Base-by-base conservation (phyloP, 2,888 invertebrate genomes). In the Hypolimnas misippus region DNA sequence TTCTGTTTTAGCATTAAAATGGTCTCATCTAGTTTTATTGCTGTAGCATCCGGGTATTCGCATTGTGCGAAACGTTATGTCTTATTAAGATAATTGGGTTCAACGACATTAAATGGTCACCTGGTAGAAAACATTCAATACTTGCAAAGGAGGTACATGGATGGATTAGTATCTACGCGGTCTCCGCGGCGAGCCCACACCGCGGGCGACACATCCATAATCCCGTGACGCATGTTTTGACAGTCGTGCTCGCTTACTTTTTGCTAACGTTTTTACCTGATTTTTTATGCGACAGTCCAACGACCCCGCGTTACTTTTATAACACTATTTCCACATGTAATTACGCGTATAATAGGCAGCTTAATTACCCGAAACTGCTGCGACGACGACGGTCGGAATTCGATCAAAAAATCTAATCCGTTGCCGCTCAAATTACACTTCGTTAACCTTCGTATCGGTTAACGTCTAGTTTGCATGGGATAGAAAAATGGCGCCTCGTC, bases 191-290 rank as follows among this genome's bases (percentile, higher is more conserved):
- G n/a, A 12, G n/a, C 14, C 3, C n/a, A 49, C 73, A 85, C 87
- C 83, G 73, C 82, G 71, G 86, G 87, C 86, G 83, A 85, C 83
- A 84, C 84, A 86, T 88, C 83, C 79, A 88, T 89, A 89, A 87
- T 85, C 89, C 89, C 75, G 88, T 88, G 89, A 88, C 89, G 88
- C 83, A 77, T 85, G 82, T 86, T 88, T 86, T 89, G 90, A 89
- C 88, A 86, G 84, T 80, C 76, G 68, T 73, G 70, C 78, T 77
- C 77, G 73, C 72, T 78, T 75, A 74, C 73, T 84, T 86, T 81
- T 84, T 82, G 74, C 73, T 69, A 67, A 69, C 70, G 73, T 87
- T 87, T 83, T 83, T 87, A 76, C 78, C 60, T 68, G 66, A 66
- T 67, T 66, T 68, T 62, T 46, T 58, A 49, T 49, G 33, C 50